Base-by-base conservation (phyloP, 2,888 invertebrate genomes). In the Conops quadrifasciatus region DNA sequence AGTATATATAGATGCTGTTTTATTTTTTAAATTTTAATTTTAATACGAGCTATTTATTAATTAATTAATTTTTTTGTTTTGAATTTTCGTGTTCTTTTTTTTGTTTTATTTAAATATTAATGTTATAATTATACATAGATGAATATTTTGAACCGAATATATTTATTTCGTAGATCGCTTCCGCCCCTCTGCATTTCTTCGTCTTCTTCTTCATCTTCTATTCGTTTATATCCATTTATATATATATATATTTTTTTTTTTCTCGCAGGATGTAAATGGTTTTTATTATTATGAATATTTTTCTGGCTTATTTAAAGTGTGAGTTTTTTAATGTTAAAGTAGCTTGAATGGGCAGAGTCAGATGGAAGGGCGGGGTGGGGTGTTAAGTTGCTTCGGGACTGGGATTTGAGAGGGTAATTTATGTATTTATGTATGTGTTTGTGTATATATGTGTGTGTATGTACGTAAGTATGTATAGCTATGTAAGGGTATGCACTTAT, bases 81-180 rank as follows among this genome's bases (percentile, higher is more conserved):
- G 47, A 56, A 64, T 68, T 82, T 82, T 80, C 73, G 71, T 82
- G 78, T 82, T 79, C n/a, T n/a, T 78, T 58, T 80, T 82, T 83
- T 81, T 83, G 82, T 82, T 83, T 83, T 83, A 82, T 83, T 83
- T 83, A 83, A 83, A 83, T 83, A 83, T 83, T 83, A 80, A 84
- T 83, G 77, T 62, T 83, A 83, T 83, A 83, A 83, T 83, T 83
- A 83, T 83, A 83, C 83, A 83, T 84, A 82, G 81, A 83, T 82
- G 81, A 80, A 80, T 80, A 82, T 81, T 84, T 56, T 21, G 26
- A 56, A 15, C 28, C 1, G 26, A 36, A 36, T 13, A 49, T 65
- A 15, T 51, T 30, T 47, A 45, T 64, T 64, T 64, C 47, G 36
- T 36, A 36, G 36, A 36, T 7, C 36, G 36, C 9, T 36, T 36